These are phyloP conservation scores for Sebastes steindachneri DNA, from an alignment of 2,797 vertebrate species.

Conservation along the genomic window DNA sequence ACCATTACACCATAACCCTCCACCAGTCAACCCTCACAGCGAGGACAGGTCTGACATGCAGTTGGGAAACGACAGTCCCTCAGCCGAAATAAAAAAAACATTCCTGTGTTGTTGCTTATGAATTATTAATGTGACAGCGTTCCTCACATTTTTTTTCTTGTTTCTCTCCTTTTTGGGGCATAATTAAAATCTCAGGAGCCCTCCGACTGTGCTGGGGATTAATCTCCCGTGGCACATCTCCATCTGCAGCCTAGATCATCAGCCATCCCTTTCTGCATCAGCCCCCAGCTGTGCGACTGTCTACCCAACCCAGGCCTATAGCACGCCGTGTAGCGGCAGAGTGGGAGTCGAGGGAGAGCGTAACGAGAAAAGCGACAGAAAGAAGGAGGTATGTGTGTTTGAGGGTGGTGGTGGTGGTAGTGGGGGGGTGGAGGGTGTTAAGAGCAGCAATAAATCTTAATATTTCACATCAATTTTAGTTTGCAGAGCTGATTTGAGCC, in stretches of 20 bases:
- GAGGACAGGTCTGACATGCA: slow-evolving; percentile 25
- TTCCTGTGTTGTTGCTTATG: slow-evolving; percentile 51
- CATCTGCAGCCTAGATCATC: slow-evolving; percentile 76
- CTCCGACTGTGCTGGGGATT: slow-evolving; percentile 81
- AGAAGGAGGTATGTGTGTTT: background rate
- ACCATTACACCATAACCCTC: slow-evolving; percentile 20
- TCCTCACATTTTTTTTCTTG: slow-evolving; percentile 37
- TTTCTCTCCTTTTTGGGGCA: slow-evolving; percentile 46
- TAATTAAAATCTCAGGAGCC: slow-evolving; percentile 82
- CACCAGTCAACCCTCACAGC: slow-evolving; percentile 10
- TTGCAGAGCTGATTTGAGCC: slow-evolving; percentile 62
- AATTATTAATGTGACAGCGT: slow-evolving; percentile 67
- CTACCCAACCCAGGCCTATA: slow-evolving; percentile 45
- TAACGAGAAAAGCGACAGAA: background rate
- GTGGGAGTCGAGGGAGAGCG: background rate
- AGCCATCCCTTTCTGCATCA: slow-evolving; percentile 69
- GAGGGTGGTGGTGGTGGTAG: background rate
- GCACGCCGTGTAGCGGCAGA: background rate
- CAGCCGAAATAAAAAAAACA: slow-evolving; percentile 16
- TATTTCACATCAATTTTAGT: slow-evolving; percentile 68
- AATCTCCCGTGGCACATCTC: slow-evolving; percentile 85
- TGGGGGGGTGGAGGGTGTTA: background rate
- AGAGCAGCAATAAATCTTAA: slow-evolving; percentile 59
- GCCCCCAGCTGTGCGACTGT: slow-evolving; percentile 75
- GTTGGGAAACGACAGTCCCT: slow-evolving; percentile 15